Evolutionary conservation across 2,888 invertebrate species (phyloP).

Genomic region (Mythimna pallens): DNA sequence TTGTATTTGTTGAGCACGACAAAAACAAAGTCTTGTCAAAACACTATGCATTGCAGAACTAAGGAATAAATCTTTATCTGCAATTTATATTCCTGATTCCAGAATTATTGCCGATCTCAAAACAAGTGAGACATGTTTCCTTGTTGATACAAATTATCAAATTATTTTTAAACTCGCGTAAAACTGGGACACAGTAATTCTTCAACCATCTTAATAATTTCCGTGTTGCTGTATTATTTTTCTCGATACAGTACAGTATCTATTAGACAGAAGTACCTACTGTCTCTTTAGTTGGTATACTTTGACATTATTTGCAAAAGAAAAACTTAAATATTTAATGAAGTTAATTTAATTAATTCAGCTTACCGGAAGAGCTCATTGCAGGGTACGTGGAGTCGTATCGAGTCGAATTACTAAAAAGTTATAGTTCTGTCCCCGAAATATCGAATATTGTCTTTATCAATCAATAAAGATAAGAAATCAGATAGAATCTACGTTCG

Average conservation of each 20-base stretch:
- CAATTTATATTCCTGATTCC: no score
- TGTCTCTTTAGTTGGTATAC: not conserved
- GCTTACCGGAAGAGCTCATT: constrained; percentile 57
- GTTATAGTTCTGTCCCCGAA: constrained; percentile 34
- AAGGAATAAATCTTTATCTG: not conserved
- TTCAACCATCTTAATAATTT: not conserved
- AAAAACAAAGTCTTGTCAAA: not conserved
- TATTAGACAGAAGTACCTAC: not conserved
- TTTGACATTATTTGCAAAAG: not conserved
- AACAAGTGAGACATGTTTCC: not conserved
- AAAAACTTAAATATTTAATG: not conserved
- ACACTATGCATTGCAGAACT: not conserved
- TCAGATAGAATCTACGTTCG: constrained; percentile 43
- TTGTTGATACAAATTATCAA: not conserved
- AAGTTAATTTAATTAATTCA: constrained; percentile 1
- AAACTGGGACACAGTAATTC: not conserved
- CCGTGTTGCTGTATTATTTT: not conserved
- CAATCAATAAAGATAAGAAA: constrained; percentile 55
- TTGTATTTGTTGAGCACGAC: not conserved
- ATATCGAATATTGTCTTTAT: constrained; percentile 49
- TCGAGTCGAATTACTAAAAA: constrained; percentile 28
- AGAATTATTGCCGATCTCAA: not conserved
- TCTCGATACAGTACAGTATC: no score
- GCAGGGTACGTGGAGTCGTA: constrained; percentile 27
- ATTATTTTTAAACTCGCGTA: not conserved